Conservation (phyloP, 2,888 invertebrate genomes). For the Scaptomyza caliginosa region DNA sequence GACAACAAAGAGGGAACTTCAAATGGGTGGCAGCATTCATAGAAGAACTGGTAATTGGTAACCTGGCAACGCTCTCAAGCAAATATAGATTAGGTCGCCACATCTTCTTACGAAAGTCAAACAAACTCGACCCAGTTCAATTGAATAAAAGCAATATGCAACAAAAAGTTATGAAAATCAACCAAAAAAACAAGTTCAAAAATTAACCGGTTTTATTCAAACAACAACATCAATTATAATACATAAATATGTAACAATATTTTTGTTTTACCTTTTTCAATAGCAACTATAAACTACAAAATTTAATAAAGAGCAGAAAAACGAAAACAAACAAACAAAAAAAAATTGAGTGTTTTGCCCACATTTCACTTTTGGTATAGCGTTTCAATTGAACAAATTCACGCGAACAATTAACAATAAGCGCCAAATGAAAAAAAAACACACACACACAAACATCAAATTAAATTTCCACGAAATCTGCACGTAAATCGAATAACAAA, state of each 20-base stretch:
- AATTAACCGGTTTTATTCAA: constrained; percentile 47
- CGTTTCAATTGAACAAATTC: constrained; percentile 81
- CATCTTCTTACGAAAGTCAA: constrained; percentile 36
- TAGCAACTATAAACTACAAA: constrained; percentile 34
- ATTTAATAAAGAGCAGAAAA: constrained; percentile 34
- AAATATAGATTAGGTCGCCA: constrained; percentile 44
- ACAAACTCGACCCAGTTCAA: constrained; percentile 17
- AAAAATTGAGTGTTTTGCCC: constrained; percentile 75
- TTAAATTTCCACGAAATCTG: constrained; percentile 66
- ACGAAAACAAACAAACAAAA: constrained; percentile 31
- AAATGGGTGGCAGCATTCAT: constrained; percentile 9
- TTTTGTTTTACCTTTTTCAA: constrained; percentile 27
- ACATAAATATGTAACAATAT: constrained; percentile 22
- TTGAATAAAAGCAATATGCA: constrained; percentile 3
- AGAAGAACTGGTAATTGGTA: constrained; percentile 10
- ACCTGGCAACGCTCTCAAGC: constrained; percentile 8
- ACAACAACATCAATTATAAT: constrained; percentile 6
- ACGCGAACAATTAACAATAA: constrained; percentile 82
- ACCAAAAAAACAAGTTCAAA: constrained; percentile 19
- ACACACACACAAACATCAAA: constrained; percentile 31
- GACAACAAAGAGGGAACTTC: constrained; percentile 2
- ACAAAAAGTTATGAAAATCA: constrained; percentile 8
- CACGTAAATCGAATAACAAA: constrained; percentile 55
- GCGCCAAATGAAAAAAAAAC: constrained; percentile 37
- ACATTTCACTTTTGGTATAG: constrained; percentile 78